A percentile compares a stretch with the other conserved stretches of the same genome.
These are phyloP conservation scores for Amblyopsis rosae DNA, from an alignment of 2,113 vertebrate genomes.

Conservation along the genomic window DNA sequence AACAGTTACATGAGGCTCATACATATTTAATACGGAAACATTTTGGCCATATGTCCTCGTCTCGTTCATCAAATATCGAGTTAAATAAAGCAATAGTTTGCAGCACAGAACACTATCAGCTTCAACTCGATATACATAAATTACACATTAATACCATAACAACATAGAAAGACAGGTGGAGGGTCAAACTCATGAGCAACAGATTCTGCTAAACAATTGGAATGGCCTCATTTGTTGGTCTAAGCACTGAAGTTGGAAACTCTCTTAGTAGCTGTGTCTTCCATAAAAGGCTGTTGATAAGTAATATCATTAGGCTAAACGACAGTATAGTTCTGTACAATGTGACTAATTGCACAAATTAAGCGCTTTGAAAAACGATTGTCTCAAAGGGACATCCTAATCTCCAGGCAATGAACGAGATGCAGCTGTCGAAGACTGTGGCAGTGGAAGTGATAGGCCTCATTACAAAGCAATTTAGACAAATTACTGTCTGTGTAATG, in stretches of 20 bases:
- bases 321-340: slow-evolving; percentile 62
- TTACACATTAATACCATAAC: slow-evolving; percentile 23
- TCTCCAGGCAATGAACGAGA: slow-evolving; percentile 43
- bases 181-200: slow-evolving; percentile 25
- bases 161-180: slow-evolving; percentile 20
- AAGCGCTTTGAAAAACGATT: slow-evolving; percentile 59
- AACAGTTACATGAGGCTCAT: too few species aligned
- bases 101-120: slow-evolving; percentile 4
- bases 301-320: slow-evolving; percentile 66
- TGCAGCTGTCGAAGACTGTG: slow-evolving; percentile 56
- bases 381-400: slow-evolving; percentile 58
- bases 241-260: slow-evolving; percentile 38
- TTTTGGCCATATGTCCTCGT: neutral
- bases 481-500: slow-evolving; percentile 62
- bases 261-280: slow-evolving; percentile 52
- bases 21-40: neutral
- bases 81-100: slow-evolving; percentile 1
- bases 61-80: neutral
- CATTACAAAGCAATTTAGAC: slow-evolving; percentile 66
- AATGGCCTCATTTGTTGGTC: slow-evolving; percentile 48
- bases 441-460: slow-evolving; percentile 56
- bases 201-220: slow-evolving; percentile 59
- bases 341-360: slow-evolving; percentile 66
- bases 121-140: slow-evolving; percentile 22
- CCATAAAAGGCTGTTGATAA: slow-evolving; percentile 61